These are phyloP conservation scores for Anthopleura sola DNA, from an alignment of 64 coral and sea anemone genomes.

Conservation along the genomic window DNA sequence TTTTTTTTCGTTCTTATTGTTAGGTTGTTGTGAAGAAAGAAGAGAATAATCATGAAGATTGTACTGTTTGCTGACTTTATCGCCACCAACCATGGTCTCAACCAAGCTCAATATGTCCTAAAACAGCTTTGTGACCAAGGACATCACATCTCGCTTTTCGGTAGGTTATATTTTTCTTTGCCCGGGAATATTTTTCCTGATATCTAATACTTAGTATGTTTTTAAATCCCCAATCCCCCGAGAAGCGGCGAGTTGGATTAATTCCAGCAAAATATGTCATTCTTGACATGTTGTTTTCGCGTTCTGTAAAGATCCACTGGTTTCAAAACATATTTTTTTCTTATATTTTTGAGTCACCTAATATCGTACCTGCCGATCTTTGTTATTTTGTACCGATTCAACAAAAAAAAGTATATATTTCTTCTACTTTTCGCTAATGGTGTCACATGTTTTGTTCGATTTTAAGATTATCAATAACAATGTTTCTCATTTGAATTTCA, in stretches of 20 bases:
- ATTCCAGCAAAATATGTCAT: not conserved
- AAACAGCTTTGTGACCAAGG: slow-evolving; percentile 85
- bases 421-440: not conserved
- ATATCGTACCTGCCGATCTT: not conserved
- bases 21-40: not conserved
- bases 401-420: not conserved
- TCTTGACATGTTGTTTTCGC: slow-evolving; percentile 6
- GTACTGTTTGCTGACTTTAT: slow-evolving; percentile 86
- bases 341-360: not conserved
- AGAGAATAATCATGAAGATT: slow-evolving; percentile 83
- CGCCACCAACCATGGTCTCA: slow-evolving; percentile 67
- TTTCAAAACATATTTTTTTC: not conserved
- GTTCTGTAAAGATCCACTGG: not conserved
- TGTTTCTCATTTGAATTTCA: slow-evolving; percentile 2
- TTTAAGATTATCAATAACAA: not conserved
- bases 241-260: not conserved
- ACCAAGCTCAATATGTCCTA: slow-evolving; percentile 81
- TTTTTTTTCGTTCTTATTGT: not conserved
- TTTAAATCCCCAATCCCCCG: not conserved
- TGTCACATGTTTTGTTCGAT: not conserved
- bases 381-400: not conserved
- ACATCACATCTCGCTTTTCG: slow-evolving; percentile 83
- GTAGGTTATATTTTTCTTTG: slow-evolving; percentile 37
- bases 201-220: not conserved
- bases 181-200: not conserved